Base-by-base conservation (phyloP, 2,113 vertebrate species). In the Turnix velox region DNA sequence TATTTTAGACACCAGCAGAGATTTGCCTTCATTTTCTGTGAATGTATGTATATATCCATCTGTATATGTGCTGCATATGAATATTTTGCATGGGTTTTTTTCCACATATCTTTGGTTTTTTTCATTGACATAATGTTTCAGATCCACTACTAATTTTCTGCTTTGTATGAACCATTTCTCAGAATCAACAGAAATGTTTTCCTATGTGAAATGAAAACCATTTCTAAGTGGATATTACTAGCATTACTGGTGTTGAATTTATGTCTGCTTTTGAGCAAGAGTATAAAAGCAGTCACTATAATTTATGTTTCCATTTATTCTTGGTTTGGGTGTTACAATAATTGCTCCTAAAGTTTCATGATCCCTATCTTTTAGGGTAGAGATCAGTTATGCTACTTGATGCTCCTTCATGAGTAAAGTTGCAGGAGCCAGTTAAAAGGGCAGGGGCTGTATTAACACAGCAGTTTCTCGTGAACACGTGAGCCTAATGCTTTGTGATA, bases 401-500 rank as follows among this genome's bases (percentile, higher is more conserved):
- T 79, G 37, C 35, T 75, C 23, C 69, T 63, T 72, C 33, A 40
- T 55, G 45, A 52, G 25, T 48, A 5, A 82, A 79, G 25, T 45
- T 85, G 30, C 77, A 82, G 87, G 71, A 87, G 61, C 52, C 33
- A 2, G 3, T 61, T 0, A 0, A 74, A 85, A 83, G 52, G 69
- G 74, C 66, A 79, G 58, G 55, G 19, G 25, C 71, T 72, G 4
- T 42, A 45, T 75, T 33, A 45, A 31, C 49, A 25, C 62, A 28
- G 52, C 77, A 84, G 31, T 7, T 94, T 74, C 45, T 61, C 12
- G 45, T 94, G 93, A 89, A 14, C 78, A 73, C 0, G 0, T 82
- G 81, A 95, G 71, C 81, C 71, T 95, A 92, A 96, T 94, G 71
- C 87, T 94, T 92, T 79, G 62, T 95, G 94, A 95, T 87, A 15